Conservation (phyloP, 2,888 invertebrate genomes). For the Drosophila kambysellisi region DNA sequence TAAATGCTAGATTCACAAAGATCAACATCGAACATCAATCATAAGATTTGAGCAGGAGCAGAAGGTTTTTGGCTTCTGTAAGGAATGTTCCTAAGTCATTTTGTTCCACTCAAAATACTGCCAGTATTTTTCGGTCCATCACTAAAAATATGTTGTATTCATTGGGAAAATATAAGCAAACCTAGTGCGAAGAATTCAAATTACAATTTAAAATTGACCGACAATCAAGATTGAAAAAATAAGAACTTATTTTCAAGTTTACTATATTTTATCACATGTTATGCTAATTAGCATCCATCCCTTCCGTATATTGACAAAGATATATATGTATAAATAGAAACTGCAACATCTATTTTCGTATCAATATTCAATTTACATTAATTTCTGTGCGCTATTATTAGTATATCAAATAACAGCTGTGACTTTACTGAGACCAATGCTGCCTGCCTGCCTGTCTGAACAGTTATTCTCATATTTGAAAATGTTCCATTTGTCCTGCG, state of each 20-base stretch:
- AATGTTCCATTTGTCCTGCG: not conserved
- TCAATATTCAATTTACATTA: not conserved
- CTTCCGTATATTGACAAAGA: not conserved
- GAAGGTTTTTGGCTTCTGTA: too few species aligned
- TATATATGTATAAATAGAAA: not conserved
- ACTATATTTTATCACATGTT: not conserved
- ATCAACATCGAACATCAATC: too few species aligned
- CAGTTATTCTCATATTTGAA: not conserved
- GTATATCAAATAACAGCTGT: not conserved
- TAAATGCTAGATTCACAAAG: too few species aligned
- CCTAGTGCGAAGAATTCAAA: not conserved
- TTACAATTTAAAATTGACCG: not conserved
- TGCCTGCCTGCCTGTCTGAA: not conserved
- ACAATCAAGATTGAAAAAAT: not conserved
- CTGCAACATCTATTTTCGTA: not conserved
- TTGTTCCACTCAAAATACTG: not conserved
- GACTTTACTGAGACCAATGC: not conserved
- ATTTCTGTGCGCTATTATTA: not conserved
- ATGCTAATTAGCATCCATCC: not conserved
- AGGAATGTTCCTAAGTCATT: not conserved
- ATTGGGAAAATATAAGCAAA: not conserved
- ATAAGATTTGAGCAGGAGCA: too few species aligned
- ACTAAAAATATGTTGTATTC: not conserved
- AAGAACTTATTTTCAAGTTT: not conserved
- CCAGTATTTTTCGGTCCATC: not conserved